Percentiles rank a stretch among this genome's conserved stretches.
Conservation (phyloP, 2,113 vertebrate genomes). For the Cyprinus carpio region DNA sequence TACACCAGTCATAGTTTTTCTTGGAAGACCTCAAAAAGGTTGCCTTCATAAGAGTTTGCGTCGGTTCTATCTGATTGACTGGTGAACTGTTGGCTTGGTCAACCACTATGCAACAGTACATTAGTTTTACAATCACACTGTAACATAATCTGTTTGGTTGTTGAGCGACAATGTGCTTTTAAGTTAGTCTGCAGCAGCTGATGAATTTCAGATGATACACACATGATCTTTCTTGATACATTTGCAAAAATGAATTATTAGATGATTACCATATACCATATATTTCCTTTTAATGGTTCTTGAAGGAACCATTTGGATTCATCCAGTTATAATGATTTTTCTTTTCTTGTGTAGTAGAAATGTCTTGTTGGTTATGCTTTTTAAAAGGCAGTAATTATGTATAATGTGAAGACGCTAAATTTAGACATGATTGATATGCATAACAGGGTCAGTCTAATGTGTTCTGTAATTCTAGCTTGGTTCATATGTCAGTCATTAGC, state of each 20-base stretch:
- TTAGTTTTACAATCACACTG: constrained; percentile 3
- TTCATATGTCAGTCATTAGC: constrained; percentile 1
- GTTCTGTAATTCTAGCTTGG: not conserved
- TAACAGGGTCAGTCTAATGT: constrained; percentile 1
- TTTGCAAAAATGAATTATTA: not conserved
- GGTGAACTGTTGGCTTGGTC: not conserved
- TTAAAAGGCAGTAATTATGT: not conserved
- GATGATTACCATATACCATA: not conserved
- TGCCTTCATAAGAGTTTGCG: not conserved
- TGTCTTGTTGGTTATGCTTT: not conserved
- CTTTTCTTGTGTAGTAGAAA: not conserved
- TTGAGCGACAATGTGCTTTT: not conserved
- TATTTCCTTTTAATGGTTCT: not conserved
- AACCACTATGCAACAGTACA: not conserved
- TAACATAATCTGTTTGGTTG: not conserved
- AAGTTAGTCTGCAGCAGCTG: not conserved
- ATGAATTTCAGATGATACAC: not conserved
- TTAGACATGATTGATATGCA: not conserved
- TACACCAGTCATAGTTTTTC: not conserved
- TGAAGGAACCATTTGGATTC: not conserved
- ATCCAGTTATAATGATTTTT: not conserved
- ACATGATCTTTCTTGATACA: not conserved
- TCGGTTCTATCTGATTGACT: not conserved
- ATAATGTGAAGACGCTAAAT: not conserved
- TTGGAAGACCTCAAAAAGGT: constrained; percentile 2